Evolutionary conservation across 2,797 vertebrate species (phyloP), one percentile per base, ranked within the genome.

Genomic region (Xenops minutus): DNA sequence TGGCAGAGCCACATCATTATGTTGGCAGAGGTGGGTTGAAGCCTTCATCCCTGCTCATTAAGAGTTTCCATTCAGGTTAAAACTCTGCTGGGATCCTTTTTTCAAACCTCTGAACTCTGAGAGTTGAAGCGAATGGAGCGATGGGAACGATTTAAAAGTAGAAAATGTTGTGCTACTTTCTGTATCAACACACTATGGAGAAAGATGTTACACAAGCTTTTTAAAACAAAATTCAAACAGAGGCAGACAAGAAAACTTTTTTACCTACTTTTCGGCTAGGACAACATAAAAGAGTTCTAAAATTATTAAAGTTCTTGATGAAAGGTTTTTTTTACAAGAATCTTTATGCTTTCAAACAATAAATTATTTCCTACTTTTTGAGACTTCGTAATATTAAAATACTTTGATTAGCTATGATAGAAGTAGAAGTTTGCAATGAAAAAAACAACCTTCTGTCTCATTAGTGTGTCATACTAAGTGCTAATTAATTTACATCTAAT

Each of bases 321-420:
- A 95, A 90, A 81, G 93, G 77, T 91, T 97, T 95, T 97, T 96
- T 96, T 96, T 96, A 97, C 92, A 96, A 95, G 96, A 93, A 95
- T 96, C 92, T 97, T 97, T 96, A 91, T 97, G 97, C 97, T 98
- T 98, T 98, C 97, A 98, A 97, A 97, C 92, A 95, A 96, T 89
- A 97, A 96, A 92, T 95, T 85, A 91, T 98, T 98, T 98, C 97
- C 97, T 98, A 98, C 97, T 97, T 97, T 96, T 95, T 95, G 96
- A 98, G 91, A 96, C 96, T 97, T 96, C 96, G 89, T 95, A 95
- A 97, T 92, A 92, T 96, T 96, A 93, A 92, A 96, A 96, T 96
- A 95, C 78, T 92, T 96, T 75, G 93, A 96, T 92, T 96, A 80
- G 95, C 83, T 97, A 92, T 94, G 93, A 96, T 88, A 97, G 95